These are phyloP conservation scores for Thinocorus orbignyianus DNA, from an alignment of 2,113 vertebrate species.

Conservation along the genomic window DNA sequence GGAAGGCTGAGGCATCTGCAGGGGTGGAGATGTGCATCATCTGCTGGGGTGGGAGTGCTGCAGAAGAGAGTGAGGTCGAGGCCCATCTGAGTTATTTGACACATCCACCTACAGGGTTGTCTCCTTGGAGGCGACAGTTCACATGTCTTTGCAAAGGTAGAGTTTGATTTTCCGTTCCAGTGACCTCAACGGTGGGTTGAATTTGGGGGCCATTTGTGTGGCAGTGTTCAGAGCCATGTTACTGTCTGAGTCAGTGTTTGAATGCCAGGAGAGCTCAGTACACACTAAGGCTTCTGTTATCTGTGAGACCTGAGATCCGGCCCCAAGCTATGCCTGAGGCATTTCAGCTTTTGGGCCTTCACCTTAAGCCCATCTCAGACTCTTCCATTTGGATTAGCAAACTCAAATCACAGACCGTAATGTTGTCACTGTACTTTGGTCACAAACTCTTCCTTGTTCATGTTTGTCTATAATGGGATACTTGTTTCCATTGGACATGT, in stretches of 20 bases:
- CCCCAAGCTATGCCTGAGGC: not conserved
- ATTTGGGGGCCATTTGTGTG: not conserved
- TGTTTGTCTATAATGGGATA: not conserved
- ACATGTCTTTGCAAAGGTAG: not conserved
- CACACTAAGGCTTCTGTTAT: fast-evolving
- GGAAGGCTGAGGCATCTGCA: not conserved
- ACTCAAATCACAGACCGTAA: not conserved
- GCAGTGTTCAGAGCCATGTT: not conserved
- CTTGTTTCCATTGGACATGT: not conserved
- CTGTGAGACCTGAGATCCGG: not conserved
- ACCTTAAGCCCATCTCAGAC: not conserved
- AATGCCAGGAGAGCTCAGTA: not conserved
- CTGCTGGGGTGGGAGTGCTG: not conserved
- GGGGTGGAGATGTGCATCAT: too few species aligned
- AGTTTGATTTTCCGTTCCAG: not conserved
- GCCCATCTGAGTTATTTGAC: not conserved
- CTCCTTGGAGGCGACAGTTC: not conserved
- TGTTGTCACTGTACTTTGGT: not conserved
- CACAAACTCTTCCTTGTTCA: not conserved
- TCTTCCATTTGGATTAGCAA: not conserved
- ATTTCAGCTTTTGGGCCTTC: not conserved
- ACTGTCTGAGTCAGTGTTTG: not conserved
- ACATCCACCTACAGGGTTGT: not conserved
- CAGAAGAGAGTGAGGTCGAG: not conserved
- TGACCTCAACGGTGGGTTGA: not conserved